Evolutionary conservation across 30 jellyfish, hydroid and myxozoan genomes (phyloP).

Genomic region (Haliclystus octoradiatus): DNA sequence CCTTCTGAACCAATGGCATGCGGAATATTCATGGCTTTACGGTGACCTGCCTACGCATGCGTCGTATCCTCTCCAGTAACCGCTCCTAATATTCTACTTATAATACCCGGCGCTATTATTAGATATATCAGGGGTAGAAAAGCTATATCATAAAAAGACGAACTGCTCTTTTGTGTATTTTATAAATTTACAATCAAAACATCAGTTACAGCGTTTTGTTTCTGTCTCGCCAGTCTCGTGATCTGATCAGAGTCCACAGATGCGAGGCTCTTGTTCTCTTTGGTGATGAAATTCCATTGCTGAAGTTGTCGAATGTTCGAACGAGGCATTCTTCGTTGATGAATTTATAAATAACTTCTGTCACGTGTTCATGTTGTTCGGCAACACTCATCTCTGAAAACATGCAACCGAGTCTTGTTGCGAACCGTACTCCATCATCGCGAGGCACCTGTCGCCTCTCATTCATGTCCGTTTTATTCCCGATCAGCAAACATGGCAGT

Average conservation of each 20-base stretch:
- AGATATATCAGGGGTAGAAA: no score
- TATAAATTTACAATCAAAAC: no score
- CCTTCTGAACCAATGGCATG: no score
- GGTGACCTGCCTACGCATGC: no score
- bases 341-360: neutral
- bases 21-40: no score
- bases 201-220: neutral
- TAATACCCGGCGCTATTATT: no score
- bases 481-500: neutral
- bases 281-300: neutral
- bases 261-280: neutral
- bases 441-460: neutral
- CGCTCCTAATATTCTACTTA: no score
- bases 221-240: neutral
- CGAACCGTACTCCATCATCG: neutral
- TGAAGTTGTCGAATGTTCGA: neutral
- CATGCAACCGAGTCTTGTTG: neutral
- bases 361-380: neutral
- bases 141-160: no score
- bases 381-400: neutral
- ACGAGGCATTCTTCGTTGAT: neutral
- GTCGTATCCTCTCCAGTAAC: no score
- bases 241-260: neutral
- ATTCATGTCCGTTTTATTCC: neutral
- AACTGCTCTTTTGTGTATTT: no score